These are phyloP conservation scores for Leptura quadrifasciata DNA, from an alignment of 2,888 invertebrate genomes.

Conservation along the genomic window DNA sequence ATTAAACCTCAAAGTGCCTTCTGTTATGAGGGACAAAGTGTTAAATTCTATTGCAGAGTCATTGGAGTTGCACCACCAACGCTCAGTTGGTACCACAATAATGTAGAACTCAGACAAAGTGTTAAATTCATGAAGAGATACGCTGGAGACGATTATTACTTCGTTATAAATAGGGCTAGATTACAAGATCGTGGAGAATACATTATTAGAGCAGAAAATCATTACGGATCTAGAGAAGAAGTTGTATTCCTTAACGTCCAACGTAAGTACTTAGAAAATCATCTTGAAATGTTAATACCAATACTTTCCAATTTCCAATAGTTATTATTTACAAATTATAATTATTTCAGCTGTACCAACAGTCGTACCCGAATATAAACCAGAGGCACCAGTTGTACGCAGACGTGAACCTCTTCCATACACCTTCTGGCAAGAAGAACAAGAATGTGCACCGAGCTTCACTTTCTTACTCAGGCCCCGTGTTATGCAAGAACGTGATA, in stretches of 20 bases:
- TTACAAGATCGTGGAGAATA: conserved; percentile 98
- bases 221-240: conserved; percentile 96
- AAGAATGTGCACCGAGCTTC: conserved; percentile 95
- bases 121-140: conserved; percentile 99
- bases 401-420: conserved; percentile 89
- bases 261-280: conserved; percentile 78
- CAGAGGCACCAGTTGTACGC: conserved; percentile 83
- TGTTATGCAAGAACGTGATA: conserved; percentile 96
- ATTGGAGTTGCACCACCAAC: conserved; percentile 96
- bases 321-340: conserved; percentile 13
- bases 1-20: conserved; percentile 97
- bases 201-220: conserved; percentile 96
- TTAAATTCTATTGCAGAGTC: conserved; percentile 97
- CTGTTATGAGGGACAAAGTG: conserved; percentile 97
- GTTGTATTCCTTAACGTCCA: conserved; percentile 97
- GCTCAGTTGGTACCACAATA: conserved; percentile 96
- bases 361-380: conserved; percentile 81
- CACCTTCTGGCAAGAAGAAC: conserved; percentile 94
- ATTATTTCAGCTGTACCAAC: conserved; percentile 82
- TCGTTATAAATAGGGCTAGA: conserved; percentile 97
- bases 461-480: conserved; percentile 99
- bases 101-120: conserved; percentile 94
- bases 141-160: conserved; percentile 95
- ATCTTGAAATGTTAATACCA: not conserved
- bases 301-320: not conserved